phyloP scores from a whole-genome alignment of 1,140 invertebrate species.

The Euglossa dilemma region DNA sequence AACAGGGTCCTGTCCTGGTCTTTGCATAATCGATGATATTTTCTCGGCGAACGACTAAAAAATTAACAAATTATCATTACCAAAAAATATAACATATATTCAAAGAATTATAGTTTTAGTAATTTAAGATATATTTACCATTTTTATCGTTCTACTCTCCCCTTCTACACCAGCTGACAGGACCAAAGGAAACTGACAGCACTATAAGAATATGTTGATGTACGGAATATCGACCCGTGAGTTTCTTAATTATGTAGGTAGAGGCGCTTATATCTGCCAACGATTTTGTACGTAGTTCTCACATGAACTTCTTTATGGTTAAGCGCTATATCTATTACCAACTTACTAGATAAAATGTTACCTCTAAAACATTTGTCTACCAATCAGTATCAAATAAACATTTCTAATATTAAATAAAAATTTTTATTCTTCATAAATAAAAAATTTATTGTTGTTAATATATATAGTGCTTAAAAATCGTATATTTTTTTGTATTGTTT shows the following conservation, averaged over 20 bases:
- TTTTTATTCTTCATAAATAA: not conserved
- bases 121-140: conserved; percentile 56
- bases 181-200: conserved; percentile 60
- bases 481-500: not conserved
- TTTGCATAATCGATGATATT: conserved; percentile 88
- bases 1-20: conserved; percentile 88
- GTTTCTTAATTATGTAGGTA: conserved; percentile 27
- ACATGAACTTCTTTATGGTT: conserved; percentile 22
- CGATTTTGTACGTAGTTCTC: conserved; percentile 26
- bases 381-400: not conserved
- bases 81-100: too few species aligned
- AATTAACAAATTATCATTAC: conserved; percentile 19
- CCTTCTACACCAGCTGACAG: conserved; percentile 67
- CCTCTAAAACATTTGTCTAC: not conserved
- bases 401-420: not conserved
- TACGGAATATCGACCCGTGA: conserved; percentile 65
- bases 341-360: not conserved
- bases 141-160: conserved; percentile 45
- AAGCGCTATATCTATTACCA: not conserved
- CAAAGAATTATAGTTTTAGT: not conserved
- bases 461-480: not conserved
- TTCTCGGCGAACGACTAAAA: conserved; percentile 90
- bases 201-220: conserved; percentile 58
- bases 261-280: conserved; percentile 46
- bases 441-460: not conserved